Base-by-base conservation (phyloP, 1,140 invertebrate genomes). In the Achatina immaculata region DNA sequence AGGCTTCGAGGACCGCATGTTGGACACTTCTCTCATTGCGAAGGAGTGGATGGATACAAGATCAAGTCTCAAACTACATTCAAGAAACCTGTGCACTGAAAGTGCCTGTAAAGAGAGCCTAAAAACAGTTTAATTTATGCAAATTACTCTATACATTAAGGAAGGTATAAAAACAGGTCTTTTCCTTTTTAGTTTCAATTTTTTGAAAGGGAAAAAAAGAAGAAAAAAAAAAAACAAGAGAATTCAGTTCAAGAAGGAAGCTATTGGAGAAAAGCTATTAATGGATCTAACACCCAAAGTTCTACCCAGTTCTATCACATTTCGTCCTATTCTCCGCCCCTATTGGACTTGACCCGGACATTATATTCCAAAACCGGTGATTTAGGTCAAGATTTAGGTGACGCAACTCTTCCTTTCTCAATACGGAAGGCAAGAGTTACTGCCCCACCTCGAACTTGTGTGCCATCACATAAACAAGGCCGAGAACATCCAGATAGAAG, bases 371-470 rank as follows among this genome's bases (percentile, higher is more conserved):
- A 45, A 43, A 42, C 69, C 36, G 19, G 9, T 72, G 69, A 28
- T 72, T 45, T 42, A 42, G 14, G 24, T 28, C 1, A 9, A 72
- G 69, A 72, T 72, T 72, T 72, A 72, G 38, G 69, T 43, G 69
- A 72, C 69, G 69, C 28, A 72, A 72, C 69, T 72, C 69, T 72
- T 72, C 69, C 69, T 42, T 34, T 72, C 43, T 72, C 69, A 40
- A 72, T 72, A 72, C 42, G 38, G 38, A 72, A 40, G 69, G 38
- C 42, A 72, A n/a, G 69, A 72, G 69, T 72, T 72, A 72, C 69
- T 72, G 69, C 69, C 69, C 21, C 66, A 36, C 38, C 34, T 7
- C 38, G 66, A 31, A 40, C 66, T 31, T 40, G 16, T 40, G 16
- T 72, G 42, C 38, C 69, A 72, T 43, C 69, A 28, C 69, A 72